These are phyloP conservation scores for Columba guinea DNA, from an alignment of 2,797 vertebrate species.

Conservation along the genomic window DNA sequence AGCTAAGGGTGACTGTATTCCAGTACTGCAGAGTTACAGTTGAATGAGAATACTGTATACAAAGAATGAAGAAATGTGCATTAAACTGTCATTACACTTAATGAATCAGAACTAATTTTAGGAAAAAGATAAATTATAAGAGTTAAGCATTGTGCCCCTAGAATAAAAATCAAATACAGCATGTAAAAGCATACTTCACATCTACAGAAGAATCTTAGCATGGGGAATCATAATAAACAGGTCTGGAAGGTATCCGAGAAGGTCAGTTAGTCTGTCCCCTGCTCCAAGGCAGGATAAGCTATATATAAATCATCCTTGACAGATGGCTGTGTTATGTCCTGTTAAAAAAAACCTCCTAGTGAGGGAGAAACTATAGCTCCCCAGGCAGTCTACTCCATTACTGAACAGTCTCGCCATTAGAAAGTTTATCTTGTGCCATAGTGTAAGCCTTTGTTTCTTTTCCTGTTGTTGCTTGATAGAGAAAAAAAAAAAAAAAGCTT, in stretches of 20 bases:
- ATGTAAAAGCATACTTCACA: not conserved
- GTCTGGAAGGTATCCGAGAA: conserved; percentile 17
- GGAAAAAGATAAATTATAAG: not conserved
- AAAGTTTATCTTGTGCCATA: not conserved
- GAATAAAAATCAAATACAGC: not conserved
- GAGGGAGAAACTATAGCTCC: not conserved
- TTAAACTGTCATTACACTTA: not conserved
- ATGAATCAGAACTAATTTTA: not conserved
- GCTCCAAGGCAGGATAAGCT: not conserved
- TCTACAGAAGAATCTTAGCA: not conserved
- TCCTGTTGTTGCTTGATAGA: accelerated
- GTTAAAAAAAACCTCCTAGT: not conserved
- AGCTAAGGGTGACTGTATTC: not conserved
- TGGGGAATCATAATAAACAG: not conserved
- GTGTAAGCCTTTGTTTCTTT: not conserved
- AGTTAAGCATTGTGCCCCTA: not conserved
- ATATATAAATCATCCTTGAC: conserved; percentile 12
- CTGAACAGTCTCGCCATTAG: not conserved
- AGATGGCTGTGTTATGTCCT: not conserved
- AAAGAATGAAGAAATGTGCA: not conserved
- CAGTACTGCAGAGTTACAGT: not conserved
- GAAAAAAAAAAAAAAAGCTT: not conserved
- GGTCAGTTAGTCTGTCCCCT: not conserved
- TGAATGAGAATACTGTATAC: not conserved
- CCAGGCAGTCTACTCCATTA: not conserved